Conservation (phyloP, 1,140 invertebrate species). For the Triops longicaudatus region DNA sequence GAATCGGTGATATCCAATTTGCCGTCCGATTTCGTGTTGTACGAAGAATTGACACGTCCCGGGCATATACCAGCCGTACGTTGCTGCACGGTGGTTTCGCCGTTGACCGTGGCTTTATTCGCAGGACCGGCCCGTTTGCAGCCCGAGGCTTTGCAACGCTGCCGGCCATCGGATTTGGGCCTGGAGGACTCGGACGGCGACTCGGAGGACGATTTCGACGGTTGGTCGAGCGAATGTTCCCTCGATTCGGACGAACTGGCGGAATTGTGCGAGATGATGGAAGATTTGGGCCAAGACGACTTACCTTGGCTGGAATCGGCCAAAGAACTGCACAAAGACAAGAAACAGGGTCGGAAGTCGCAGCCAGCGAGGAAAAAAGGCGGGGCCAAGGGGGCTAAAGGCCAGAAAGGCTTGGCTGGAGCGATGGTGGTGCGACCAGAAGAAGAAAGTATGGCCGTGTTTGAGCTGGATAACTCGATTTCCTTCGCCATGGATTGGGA, state of each 20-base stretch:
- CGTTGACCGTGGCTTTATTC: constrained; percentile 69
- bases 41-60: constrained; percentile 66
- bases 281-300: neutral
- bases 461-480: constrained; percentile 15
- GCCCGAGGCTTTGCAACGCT: constrained; percentile 44
- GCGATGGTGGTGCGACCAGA: neutral
- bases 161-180: neutral
- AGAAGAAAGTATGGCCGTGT: neutral
- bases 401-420: neutral
- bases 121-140: constrained; percentile 60
- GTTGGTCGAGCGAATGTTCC: neutral
- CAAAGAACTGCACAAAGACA: neutral
- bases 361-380: neutral
- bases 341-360: neutral
- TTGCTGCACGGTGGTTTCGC: constrained; percentile 66
- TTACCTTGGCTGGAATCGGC: neutral
- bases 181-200: constrained; percentile 14
- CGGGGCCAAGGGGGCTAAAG: neutral
- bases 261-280: neutral
- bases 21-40: constrained; percentile 73
- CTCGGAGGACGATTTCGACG: neutral
- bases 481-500: constrained; percentile 17
- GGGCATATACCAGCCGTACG: constrained; percentile 56
- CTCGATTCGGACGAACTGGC: neutral
- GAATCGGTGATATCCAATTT: constrained; percentile 44